Percentiles rank a stretch among this genome's conserved stretches.
Evolutionary conservation across 2,888 invertebrate genomes (phyloP).

Genomic region (Sisyra terminalis): DNA sequence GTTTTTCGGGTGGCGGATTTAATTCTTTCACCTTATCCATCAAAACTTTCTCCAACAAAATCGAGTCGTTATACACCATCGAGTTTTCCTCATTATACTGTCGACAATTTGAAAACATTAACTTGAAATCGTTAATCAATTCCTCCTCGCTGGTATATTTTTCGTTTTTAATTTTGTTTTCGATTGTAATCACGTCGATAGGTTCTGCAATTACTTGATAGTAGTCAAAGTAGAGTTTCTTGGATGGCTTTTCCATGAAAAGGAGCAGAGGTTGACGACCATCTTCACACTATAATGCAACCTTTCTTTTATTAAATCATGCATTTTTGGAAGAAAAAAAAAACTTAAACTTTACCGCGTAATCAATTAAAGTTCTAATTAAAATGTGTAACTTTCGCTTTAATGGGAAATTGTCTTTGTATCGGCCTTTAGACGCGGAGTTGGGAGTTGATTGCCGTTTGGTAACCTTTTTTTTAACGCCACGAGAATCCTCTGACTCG

Average conservation of each 20-base stretch:
- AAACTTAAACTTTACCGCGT: constrained; percentile 28
- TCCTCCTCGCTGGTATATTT: constrained; percentile 74
- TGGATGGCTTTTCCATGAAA: constrained; percentile 94
- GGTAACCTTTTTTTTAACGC: constrained; percentile 19
- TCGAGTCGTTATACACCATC: constrained; percentile 88
- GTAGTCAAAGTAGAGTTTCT: constrained; percentile 88
- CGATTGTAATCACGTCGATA: constrained; percentile 89
- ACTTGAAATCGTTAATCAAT: constrained; percentile 65
- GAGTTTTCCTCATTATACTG: constrained; percentile 95
- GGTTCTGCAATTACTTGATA: constrained; percentile 88
- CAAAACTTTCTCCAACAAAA: constrained; percentile 67
- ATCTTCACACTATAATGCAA: constrained; percentile 40
- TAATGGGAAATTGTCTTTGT: constrained; percentile 35
- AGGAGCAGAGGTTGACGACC: constrained; percentile 76
- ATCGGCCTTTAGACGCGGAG: constrained; percentile 11
- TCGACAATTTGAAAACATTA: constrained; percentile 97
- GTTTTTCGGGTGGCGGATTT: constrained; percentile 36
- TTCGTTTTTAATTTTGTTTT: constrained; percentile 72
- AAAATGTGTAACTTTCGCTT: constrained; percentile 68
- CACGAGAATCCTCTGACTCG: constrained; percentile 23
- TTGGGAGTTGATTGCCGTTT: constrained; percentile 13
- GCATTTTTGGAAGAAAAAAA: not conserved
- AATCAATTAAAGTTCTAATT: constrained; percentile 58
- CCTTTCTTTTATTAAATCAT: not conserved
- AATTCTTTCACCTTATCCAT: constrained; percentile 68